Percentiles rank a stretch among this genome's conserved stretches.
phyloP scores from a whole-genome alignment of 2,113 vertebrate species.

The Tragelaphus strepsiceros region DNA sequence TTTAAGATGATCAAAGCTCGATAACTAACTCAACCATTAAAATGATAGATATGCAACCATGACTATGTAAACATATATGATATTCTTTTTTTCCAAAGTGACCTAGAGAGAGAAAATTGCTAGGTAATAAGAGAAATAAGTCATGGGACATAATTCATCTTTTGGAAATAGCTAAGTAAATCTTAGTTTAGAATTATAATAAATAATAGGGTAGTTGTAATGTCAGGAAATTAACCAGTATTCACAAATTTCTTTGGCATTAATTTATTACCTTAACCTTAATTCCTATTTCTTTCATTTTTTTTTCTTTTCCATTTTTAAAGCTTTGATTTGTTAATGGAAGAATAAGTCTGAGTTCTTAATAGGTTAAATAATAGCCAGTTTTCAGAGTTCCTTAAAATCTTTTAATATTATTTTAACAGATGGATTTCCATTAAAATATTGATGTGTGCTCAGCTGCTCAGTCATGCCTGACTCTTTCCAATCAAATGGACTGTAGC shows the following conservation, averaged over 20 bases:
- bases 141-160: not conserved
- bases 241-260: not conserved
- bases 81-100: not conserved
- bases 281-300: not conserved
- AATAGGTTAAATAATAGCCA: slow-evolving; percentile 1
- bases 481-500: accelerated
- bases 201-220: not conserved
- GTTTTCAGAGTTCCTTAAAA: not conserved
- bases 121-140: not conserved
- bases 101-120: not conserved
- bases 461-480: not conserved
- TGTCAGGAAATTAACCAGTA: slow-evolving; percentile 14
- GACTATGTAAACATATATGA: not conserved
- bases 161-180: not conserved
- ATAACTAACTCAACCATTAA: not conserved
- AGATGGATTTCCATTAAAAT: not conserved
- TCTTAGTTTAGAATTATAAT: slow-evolving; percentile 14
- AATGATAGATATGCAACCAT: not conserved
- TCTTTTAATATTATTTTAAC: not conserved
- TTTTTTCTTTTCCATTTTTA: not conserved
- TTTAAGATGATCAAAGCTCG: not conserved
- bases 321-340: slow-evolving; percentile 7
- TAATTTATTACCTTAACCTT: not conserved
- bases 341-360: not conserved
- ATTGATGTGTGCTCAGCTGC: not conserved